Evolutionary conservation across 2,888 invertebrate species (phyloP).

Genomic region (Cantharis flavilabris): DNA sequence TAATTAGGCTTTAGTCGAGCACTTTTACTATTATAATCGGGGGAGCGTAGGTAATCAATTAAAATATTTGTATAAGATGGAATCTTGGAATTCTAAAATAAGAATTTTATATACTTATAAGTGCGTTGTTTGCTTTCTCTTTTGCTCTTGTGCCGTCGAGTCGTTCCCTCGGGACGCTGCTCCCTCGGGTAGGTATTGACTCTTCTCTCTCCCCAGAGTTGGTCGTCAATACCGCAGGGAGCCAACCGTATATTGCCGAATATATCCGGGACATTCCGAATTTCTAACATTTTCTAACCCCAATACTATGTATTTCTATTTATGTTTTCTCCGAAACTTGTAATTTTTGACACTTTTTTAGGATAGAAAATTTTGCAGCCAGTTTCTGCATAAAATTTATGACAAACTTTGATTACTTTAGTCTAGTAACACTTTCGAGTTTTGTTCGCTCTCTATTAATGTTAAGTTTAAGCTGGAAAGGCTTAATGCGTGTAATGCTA

Average conservation of each 20-base stretch:
- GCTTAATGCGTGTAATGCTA: conserved; percentile 39
- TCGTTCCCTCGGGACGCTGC: conserved; percentile 53
- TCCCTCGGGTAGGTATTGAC: conserved; percentile 61
- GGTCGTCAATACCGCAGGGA: conserved; percentile 62
- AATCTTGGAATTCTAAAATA: conserved; percentile 21
- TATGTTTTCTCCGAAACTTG: neutral
- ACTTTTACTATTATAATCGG: neutral
- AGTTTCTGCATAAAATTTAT: neutral
- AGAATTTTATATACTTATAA: conserved; percentile 34
- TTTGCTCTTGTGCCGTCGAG: conserved; percentile 35
- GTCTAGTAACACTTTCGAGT: neutral
- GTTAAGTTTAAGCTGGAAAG: conserved; percentile 34
- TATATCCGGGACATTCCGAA: conserved; percentile 43
- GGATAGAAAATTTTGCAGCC: neutral
- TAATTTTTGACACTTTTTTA: neutral
- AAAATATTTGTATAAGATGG: conserved; percentile 26
- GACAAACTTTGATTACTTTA: neutral
- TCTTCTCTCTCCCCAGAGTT: conserved; percentile 60
- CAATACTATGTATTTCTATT: conserved; percentile 39
- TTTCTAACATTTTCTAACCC: conserved; percentile 47
- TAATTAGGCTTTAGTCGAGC: neutral
- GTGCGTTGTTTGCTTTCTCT: conserved; percentile 39
- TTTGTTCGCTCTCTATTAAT: conserved; percentile 26
- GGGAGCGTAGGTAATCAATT: conserved; percentile 17
- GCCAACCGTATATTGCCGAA: conserved; percentile 50